Evolutionary conservation across 2,113 vertebrate genomes (phyloP).

Genomic region (Tragelaphus scriptus): DNA sequence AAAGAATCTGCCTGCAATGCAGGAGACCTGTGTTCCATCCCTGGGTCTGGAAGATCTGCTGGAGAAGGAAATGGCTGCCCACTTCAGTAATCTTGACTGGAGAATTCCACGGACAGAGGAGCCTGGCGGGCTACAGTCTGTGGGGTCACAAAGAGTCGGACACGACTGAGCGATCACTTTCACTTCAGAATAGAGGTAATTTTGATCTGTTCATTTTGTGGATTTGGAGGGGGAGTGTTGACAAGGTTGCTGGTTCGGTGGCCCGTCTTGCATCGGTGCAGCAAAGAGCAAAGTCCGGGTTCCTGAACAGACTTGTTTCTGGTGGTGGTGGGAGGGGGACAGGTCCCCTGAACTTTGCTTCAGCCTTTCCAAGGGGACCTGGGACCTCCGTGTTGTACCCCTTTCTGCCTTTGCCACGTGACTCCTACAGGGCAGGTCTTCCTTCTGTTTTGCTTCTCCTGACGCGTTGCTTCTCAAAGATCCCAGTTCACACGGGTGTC

Average conservation of each 20-base stretch:
- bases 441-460: rapidly evolving
- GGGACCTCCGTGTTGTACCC: rapidly evolving
- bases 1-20: too few species aligned
- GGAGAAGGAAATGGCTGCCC: background rate
- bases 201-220: background rate
- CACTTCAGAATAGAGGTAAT: background rate
- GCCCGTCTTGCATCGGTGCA: rapidly evolving
- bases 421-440: rapidly evolving
- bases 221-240: background rate
- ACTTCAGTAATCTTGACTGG: background rate
- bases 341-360: rapidly evolving
- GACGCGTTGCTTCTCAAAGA: rapidly evolving
- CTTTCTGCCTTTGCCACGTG: rapidly evolving
- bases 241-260: rapidly evolving
- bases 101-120: background rate
- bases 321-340: background rate
- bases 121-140: background rate
- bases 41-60: background rate
- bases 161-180: rapidly evolving
- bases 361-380: background rate
- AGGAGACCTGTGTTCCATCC: background rate
- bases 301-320: rapidly evolving
- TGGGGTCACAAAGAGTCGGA: background rate
- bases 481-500: rapidly evolving
- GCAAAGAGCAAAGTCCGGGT: background rate